A percentile compares a stretch with the other conserved stretches of the same genome.
These are phyloP conservation scores for Sinotaia quadrata DNA, from an alignment of 2,888 invertebrate genomes.

Conservation along the genomic window DNA sequence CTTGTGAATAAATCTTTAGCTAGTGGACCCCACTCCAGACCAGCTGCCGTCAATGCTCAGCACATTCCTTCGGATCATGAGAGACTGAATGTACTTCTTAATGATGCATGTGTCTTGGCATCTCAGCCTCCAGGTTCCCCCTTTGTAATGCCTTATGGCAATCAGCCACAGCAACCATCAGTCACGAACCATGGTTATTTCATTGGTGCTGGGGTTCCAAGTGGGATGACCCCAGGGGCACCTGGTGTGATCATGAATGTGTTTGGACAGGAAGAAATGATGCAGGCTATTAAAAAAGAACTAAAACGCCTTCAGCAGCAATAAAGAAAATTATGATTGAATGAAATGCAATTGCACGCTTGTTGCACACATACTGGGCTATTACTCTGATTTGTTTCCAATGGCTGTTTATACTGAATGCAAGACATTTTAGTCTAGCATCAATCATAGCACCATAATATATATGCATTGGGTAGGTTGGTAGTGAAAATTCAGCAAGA, in stretches of 20 bases:
- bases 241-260: neutral
- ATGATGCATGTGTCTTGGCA: slow-evolving; percentile 22
- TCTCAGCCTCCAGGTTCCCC: neutral
- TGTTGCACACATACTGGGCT: no score
- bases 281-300: slow-evolving; percentile 20
- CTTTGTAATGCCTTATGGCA: no score
- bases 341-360: no score
- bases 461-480: no score
- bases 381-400: no score
- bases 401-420: no score
- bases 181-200: neutral
- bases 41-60: neutral
- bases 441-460: no score
- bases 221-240: neutral
- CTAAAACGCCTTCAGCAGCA: slow-evolving; percentile 21
- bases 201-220: neutral
- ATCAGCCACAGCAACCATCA: no score
- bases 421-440: no score
- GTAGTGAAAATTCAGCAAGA: no score
- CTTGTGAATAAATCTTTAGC: slow-evolving; percentile 14
- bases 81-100: slow-evolving; percentile 1
- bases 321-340: neutral
- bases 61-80: neutral
- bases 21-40: neutral
- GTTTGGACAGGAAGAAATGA: slow-evolving; percentile 16